These are phyloP conservation scores for Ectemnius lituratus DNA, from an alignment of 2,888 invertebrate species.

Conservation along the genomic window DNA sequence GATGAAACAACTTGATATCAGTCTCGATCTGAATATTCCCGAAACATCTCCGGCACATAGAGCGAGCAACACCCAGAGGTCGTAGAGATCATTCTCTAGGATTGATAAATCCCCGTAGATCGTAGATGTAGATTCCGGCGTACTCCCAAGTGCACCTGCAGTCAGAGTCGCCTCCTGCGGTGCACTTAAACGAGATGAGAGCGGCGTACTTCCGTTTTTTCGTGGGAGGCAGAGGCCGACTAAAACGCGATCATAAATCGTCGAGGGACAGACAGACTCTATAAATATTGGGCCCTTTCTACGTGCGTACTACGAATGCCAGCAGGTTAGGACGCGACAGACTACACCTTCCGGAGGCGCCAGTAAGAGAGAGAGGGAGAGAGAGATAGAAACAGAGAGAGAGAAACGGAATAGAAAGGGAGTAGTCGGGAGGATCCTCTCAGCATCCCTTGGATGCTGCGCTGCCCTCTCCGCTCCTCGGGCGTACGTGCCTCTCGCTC, in stretches of 20 bases:
- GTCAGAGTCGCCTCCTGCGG: constrained; percentile 29
- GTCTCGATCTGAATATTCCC: neutral
- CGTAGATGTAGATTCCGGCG: constrained; percentile 18
- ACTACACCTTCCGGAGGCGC: too few relatives aligned
- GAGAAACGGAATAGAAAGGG: neutral
- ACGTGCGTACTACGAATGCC: too few relatives aligned
- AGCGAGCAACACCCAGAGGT: neutral
- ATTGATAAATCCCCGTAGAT: constrained; percentile 24
- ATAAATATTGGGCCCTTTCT: constrained; percentile 55
- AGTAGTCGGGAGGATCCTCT: constrained; percentile 33
- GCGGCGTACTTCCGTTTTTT: too few relatives aligned
- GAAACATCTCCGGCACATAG: neutral
- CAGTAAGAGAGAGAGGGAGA: neutral
- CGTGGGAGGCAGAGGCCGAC: constrained; percentile 16
- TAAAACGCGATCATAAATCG: constrained; percentile 50
- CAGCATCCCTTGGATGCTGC: constrained; percentile 1
- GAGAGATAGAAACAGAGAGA: neutral
- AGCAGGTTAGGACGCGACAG: too few relatives aligned
- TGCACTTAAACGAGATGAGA: constrained; percentile 44
- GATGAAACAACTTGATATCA: neutral
- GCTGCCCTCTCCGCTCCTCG: neutral
- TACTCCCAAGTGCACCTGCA: constrained; percentile 25
- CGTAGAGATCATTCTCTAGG: neutral
- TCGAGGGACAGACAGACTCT: constrained; percentile 47
- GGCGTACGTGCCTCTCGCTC: too few relatives aligned